These are phyloP conservation scores for Pseudopipra pipra DNA, from an alignment of 2,113 vertebrate genomes.

Conservation along the genomic window DNA sequence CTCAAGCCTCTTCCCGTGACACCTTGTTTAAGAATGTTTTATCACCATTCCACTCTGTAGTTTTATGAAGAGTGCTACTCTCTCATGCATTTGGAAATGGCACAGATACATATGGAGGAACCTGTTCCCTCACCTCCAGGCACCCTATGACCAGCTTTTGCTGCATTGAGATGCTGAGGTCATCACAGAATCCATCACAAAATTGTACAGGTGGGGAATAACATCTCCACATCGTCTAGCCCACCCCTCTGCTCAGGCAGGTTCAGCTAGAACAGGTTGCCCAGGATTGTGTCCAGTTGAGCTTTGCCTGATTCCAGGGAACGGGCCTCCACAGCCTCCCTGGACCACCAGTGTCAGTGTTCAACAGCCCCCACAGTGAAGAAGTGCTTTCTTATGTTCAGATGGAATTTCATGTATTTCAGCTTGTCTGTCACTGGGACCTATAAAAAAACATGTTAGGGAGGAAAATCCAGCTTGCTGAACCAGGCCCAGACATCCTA, in stretches of 20 bases:
- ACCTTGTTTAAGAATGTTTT: background rate
- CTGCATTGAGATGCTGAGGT: background rate
- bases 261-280: background rate
- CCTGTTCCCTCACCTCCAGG: background rate
- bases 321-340: background rate
- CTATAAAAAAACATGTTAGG: background rate
- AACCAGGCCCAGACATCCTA: background rate
- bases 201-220: background rate
- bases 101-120: background rate
- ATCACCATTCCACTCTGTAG: background rate
- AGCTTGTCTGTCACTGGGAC: background rate
- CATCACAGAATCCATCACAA: background rate
- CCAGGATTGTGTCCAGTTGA: background rate
- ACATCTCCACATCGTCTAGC: background rate
- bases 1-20: background rate
- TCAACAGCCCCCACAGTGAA: background rate
- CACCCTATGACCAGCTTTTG: background rate
- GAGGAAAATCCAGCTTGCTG: background rate
- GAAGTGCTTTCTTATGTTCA: background rate
- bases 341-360: background rate
- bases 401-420: background rate
- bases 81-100: background rate
- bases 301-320: background rate
- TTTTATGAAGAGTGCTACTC: background rate
- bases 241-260: background rate